Base-by-base conservation (phyloP, 2,797 vertebrate species). In the Harpagifer antarcticus region DNA sequence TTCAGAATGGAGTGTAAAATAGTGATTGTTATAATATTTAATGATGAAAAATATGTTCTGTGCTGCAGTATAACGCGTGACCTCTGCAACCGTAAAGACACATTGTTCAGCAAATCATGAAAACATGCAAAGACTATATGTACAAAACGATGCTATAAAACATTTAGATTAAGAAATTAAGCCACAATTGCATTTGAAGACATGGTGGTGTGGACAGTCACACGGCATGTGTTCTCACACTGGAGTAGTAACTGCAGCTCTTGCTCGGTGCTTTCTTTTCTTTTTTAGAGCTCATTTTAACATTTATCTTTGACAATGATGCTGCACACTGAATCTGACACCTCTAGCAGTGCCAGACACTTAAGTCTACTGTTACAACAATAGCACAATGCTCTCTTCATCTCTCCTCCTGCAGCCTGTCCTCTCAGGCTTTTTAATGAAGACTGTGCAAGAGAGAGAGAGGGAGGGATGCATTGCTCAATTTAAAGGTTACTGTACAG, bases 291-390 rank as follows among this genome's bases (percentile, higher is more conserved):
- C 82, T 88, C 68, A 72, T 86, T 87, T 82, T 75, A 83, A 89
- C 86, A 88, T 91, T 86, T 84, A 83, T 88, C 86, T 92, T 83
- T 83, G 66, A 85, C 89, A 86, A 83, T 69, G 72, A 89, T 63
- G 71, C 85, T 67, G 76, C 76, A 71, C 72, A 49, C 74, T 79
- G 88, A 88, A 89, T 88, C 72, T 80, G 86, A 89, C 83, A 73
- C 78, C 87, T 81, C 82, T 84, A 89, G 87, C 79, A 54, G 82
- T 70, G 81, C 73, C 69, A 85, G 84, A 88, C 84, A 79, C 81
- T 91, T 82, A 89, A 86, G 87, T 89, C 75, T 78, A 86, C 78
- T 85, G 89, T 83, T 88, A 23, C 74, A 81, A 81, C 86, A 83
- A 79, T 55, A 84, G 79, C 86, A 82, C 79, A 60, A 74, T 50